A percentile compares a stretch with the other conserved stretches of the same genome.
phyloP scores from a whole-genome alignment of 2,888 invertebrate genomes.

The Micoletzkya japonica region DNA sequence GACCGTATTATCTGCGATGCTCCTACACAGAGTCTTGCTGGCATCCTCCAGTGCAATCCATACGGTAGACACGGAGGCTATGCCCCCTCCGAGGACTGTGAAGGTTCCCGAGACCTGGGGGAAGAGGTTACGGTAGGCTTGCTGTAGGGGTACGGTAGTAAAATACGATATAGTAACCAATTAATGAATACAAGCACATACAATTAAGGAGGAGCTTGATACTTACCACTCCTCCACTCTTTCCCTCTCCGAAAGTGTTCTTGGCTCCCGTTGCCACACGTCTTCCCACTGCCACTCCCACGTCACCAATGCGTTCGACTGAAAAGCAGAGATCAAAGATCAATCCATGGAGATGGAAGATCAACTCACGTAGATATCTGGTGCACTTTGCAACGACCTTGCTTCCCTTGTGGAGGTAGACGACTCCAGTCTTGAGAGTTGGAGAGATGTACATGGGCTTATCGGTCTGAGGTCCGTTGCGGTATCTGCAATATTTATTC shows the following conservation, averaged over 20 bases:
- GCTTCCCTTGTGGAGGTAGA: slow-evolving; percentile 74
- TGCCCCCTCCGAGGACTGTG: slow-evolving; percentile 55
- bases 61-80: slow-evolving; percentile 71
- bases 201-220: too few relatives aligned
- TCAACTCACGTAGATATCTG: slow-evolving; percentile 71
- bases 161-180: not conserved
- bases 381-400: slow-evolving; percentile 75
- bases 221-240: slow-evolving; percentile 47
- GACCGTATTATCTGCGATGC: slow-evolving; percentile 76
- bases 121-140: not conserved
- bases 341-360: not conserved
- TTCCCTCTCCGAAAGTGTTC: slow-evolving; percentile 64
- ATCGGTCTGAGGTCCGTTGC: slow-evolving; percentile 46
- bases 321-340: slow-evolving; percentile 32
- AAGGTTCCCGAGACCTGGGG: slow-evolving; percentile 36
- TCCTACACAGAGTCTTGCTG: slow-evolving; percentile 72
- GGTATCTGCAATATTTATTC: slow-evolving; percentile 30
- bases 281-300: slow-evolving; percentile 74
- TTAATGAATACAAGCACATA: not conserved
- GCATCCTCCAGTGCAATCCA: slow-evolving; percentile 76
- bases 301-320: slow-evolving; percentile 72
- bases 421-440: slow-evolving; percentile 71
- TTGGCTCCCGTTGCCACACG: slow-evolving; percentile 72
- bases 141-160: not conserved
- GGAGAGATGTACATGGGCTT: slow-evolving; percentile 69